Conservation (phyloP, 2,797 vertebrate species). For the Cephalopachus bancanus region DNA sequence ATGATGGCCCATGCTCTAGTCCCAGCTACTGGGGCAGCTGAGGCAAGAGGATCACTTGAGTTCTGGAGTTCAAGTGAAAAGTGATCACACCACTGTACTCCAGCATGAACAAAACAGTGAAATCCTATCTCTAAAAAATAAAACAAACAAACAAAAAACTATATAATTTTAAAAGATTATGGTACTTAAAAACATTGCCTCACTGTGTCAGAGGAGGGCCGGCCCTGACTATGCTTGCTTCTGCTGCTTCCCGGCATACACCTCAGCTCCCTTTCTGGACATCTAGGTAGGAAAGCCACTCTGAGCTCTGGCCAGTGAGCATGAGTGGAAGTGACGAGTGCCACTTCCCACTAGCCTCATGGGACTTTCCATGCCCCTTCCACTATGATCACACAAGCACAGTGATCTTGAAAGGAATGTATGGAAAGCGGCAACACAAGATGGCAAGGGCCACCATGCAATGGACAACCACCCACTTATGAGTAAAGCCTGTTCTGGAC, state of each 20-base stretch:
- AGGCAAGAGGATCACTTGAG: too few relatives aligned
- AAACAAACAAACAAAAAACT: neutral
- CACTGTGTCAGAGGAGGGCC: neutral
- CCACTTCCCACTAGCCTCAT: accelerated
- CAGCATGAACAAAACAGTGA: too few relatives aligned
- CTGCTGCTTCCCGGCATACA: neutral
- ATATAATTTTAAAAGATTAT: neutral
- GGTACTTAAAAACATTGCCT: neutral
- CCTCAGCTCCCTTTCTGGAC: neutral
- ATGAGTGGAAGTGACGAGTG: accelerated
- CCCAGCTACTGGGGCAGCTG: too few relatives aligned
- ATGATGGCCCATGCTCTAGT: too few relatives aligned
- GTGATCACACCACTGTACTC: too few relatives aligned
- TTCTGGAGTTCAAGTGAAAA: too few relatives aligned
- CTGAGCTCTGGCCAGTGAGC: accelerated
- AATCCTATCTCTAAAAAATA: too few relatives aligned
- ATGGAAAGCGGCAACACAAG: neutral
- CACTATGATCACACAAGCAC: accelerated
- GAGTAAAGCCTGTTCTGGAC: neutral
- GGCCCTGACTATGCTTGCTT: neutral
- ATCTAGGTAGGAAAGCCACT: accelerated
- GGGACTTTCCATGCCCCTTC: neutral
- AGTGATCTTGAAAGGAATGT: too few relatives aligned
- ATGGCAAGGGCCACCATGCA: neutral
- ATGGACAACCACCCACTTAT: neutral